Conservation (phyloP, 2,888 invertebrate species). For the Desoria tigrina region DNA sequence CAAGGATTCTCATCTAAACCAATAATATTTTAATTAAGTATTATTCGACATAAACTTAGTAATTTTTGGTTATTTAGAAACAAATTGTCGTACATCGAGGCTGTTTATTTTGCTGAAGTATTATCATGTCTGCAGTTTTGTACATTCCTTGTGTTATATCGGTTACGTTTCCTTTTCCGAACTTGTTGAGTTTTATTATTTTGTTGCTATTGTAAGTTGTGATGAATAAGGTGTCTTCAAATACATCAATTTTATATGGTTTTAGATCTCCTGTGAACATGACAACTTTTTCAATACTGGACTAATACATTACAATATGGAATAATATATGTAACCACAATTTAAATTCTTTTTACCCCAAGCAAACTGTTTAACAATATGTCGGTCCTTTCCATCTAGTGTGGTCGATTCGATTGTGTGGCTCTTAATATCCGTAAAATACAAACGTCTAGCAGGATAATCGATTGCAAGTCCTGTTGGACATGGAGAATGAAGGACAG, state of each 20-base stretch:
- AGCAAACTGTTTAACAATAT: slow-evolving; percentile 63
- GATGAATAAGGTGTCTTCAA: slow-evolving; percentile 71
- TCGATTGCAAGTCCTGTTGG: slow-evolving; percentile 76
- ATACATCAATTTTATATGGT: slow-evolving; percentile 72
- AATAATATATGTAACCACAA: no score
- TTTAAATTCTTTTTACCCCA: slow-evolving; percentile 55
- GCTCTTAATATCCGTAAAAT: slow-evolving; percentile 82
- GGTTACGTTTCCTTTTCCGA: slow-evolving; percentile 64
- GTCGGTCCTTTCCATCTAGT: slow-evolving; percentile 69
- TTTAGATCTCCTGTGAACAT: slow-evolving; percentile 62
- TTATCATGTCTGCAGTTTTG: slow-evolving; percentile 66
- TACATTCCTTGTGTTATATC: slow-evolving; percentile 58
- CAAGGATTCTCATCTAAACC: slow-evolving; percentile 60
- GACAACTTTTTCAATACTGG: no score
- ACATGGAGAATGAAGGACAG: slow-evolving; percentile 67
- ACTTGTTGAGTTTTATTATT: slow-evolving; percentile 68
- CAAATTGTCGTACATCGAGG: slow-evolving; percentile 14
- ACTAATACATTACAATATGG: no score
- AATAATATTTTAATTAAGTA: slow-evolving; percentile 5
- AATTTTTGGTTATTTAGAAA: no score
- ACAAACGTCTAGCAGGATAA: slow-evolving; percentile 71
- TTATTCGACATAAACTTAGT: slow-evolving; percentile 8
- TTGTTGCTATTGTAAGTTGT: slow-evolving; percentile 67
- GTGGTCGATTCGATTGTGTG: slow-evolving; percentile 70
- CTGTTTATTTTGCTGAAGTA: slow-evolving; percentile 70